Evolutionary conservation across 2,888 invertebrate genomes (phyloP).

Genomic region (Aquatica leii): DNA sequence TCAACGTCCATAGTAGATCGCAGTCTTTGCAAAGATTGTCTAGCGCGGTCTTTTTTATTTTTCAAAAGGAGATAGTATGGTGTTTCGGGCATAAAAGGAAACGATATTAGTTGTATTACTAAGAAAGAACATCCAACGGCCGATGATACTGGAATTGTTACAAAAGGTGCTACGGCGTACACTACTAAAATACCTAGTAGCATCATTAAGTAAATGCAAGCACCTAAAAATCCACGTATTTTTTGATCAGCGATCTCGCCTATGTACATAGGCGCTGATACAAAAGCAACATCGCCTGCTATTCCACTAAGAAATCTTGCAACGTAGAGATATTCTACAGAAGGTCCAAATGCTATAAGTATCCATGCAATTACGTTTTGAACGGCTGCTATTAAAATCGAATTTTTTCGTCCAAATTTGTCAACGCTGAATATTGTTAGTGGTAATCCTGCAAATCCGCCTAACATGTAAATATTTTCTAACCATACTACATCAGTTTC

Average conservation of each 20-base stretch:
- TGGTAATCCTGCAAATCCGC: slow-evolving; percentile 53
- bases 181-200: slow-evolving; percentile 56
- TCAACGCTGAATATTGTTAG: slow-evolving; percentile 54
- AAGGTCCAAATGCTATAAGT: slow-evolving; percentile 53
- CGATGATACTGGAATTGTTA: slow-evolving; percentile 53
- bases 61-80: slow-evolving; percentile 56
- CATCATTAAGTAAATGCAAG: slow-evolving; percentile 59
- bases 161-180: slow-evolving; percentile 56
- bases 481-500: slow-evolving; percentile 4
- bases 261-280: slow-evolving; percentile 59
- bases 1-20: slow-evolving; percentile 48
- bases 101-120: slow-evolving; percentile 50
- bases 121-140: slow-evolving; percentile 52
- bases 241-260: slow-evolving; percentile 59
- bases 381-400: slow-evolving; percentile 53
- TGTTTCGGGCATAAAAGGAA: slow-evolving; percentile 58
- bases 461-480: slow-evolving; percentile 50
- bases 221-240: slow-evolving; percentile 57
- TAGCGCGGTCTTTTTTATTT: slow-evolving; percentile 50
- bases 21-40: slow-evolving; percentile 50
- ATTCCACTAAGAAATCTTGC: slow-evolving; percentile 57
- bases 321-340: slow-evolving; percentile 51
- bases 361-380: slow-evolving; percentile 55
- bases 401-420: slow-evolving; percentile 53
- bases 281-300: slow-evolving; percentile 58